Conservation (phyloP, 2,888 invertebrate species). For the Trichopoda pennipes region DNA sequence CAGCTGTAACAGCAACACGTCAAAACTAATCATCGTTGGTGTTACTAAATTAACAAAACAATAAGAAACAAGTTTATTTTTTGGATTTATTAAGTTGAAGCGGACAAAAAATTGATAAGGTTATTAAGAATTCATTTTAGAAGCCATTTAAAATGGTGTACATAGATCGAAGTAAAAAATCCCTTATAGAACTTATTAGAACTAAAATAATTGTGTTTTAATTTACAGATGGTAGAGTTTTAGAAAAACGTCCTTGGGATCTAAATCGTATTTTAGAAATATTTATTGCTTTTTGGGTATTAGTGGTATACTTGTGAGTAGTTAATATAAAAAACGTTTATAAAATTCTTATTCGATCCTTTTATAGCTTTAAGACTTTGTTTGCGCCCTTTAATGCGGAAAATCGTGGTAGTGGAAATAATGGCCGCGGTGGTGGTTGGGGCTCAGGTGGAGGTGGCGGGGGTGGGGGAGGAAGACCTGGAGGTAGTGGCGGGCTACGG, state of each 20-base stretch:
- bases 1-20: neutral
- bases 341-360: neutral
- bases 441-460: constrained; percentile 71
- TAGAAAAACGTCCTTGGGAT: constrained; percentile 76
- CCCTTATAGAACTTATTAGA: neutral
- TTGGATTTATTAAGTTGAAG: neutral
- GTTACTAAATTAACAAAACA: neutral
- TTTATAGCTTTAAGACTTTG: constrained; percentile 72
- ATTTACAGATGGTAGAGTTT: constrained; percentile 73
- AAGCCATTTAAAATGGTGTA: constrained; percentile 66
- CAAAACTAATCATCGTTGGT: too few species aligned
- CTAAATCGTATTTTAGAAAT: constrained; percentile 73
- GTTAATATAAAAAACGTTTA: neutral
- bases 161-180: constrained; percentile 68
- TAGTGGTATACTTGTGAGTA: constrained; percentile 75
- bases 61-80: too few species aligned
- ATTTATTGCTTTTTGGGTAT: constrained; percentile 73
- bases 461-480: constrained; percentile 56
- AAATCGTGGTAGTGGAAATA: constrained; percentile 61
- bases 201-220: neutral
- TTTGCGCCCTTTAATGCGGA: constrained; percentile 73
- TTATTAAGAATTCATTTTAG: too few species aligned
- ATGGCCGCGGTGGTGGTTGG: constrained; percentile 60
- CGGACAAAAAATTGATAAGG: too few species aligned
- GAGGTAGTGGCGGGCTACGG: constrained; percentile 68